Base-by-base conservation (phyloP, 2,113 vertebrate genomes). In the Epinephelus moara region DNA sequence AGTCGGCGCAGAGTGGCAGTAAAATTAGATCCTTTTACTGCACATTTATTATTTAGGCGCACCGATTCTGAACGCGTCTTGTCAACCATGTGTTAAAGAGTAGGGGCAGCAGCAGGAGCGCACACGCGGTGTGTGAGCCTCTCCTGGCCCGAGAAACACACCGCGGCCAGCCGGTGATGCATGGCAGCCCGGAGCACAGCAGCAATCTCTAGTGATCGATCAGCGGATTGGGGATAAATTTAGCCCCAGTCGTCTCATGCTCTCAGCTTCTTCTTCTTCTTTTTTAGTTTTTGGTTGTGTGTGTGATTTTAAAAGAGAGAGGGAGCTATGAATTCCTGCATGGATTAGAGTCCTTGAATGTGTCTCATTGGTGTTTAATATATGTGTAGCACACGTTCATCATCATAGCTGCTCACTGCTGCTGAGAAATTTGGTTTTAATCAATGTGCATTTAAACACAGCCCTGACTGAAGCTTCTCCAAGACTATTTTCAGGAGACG, bases 11-110 rank as follows among this genome's bases (percentile, higher is more conserved):
- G 69, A 80, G 78, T 75, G 77, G 76, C 75, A 67, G 88, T 88
- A 90, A 89, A 93, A 94, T 94, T 93, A 94, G 93, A 94, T 94
- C 89, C 66, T 93, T 92, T 91, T 89, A 92, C 90, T 85, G 83
- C 69, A 76, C 90, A 93, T 95, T 76, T 86, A 94, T 96, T 92
- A 93, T 94, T 94, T 90, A 93, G 86, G 86, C 88, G 77, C 42
- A 82, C 80, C 84, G 80, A 81, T 85, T 91, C 84, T 69, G 78
- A 80, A 85, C 87, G 86, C 85, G 81, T 87, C 87, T 82, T 92
- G 90, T 92, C 93, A 92, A 81, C 80, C 91, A 90, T 92, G 91
- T 89, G 93, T 92, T 91, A 86, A 82, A 84, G 85, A 80, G 84
- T 15, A 64, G 40, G 3, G 2, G 4, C 49, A 70, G 85, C 83